Percentiles rank a stretch among this genome's conserved stretches.
Evolutionary conservation across 2,797 vertebrate genomes (phyloP).

Genomic region (Pantherophis vulpinus): DNA sequence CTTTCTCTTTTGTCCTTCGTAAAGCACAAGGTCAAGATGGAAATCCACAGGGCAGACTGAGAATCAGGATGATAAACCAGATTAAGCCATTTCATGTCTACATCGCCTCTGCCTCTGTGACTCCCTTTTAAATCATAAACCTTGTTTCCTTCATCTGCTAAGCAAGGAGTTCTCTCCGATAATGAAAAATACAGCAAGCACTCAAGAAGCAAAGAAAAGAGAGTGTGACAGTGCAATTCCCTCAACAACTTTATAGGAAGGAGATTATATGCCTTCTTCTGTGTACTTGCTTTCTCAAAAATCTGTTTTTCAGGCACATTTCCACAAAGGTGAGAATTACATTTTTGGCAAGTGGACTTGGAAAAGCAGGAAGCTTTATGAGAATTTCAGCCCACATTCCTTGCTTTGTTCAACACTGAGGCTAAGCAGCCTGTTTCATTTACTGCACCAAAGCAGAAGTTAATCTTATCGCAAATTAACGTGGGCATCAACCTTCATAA

Average conservation of each 20-base stretch:
- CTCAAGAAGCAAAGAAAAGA: constrained; percentile 8
- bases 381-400: constrained; percentile 12
- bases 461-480: not conserved
- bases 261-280: constrained; percentile 4
- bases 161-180: constrained; percentile 1
- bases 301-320: not conserved
- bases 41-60: constrained; percentile 12
- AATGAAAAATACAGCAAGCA: constrained; percentile 34
- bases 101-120: not conserved
- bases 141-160: constrained; percentile 16
- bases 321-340: constrained; percentile 25
- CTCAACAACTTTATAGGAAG: constrained; percentile 26
- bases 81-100: not conserved
- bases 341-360: constrained; percentile 12
- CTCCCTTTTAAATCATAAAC: not conserved
- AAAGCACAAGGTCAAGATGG: not conserved
- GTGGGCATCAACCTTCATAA: not conserved
- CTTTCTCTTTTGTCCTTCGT: constrained; percentile 17
- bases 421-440: constrained; percentile 7
- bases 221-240: not conserved
- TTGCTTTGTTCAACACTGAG: not conserved
- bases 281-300: constrained; percentile 17
- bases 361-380: not conserved
- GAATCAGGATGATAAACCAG: not conserved
- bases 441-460: not conserved